Evolutionary conservation across 1,140 invertebrate species (phyloP).

Genomic region (Anastrepha obliqua): DNA sequence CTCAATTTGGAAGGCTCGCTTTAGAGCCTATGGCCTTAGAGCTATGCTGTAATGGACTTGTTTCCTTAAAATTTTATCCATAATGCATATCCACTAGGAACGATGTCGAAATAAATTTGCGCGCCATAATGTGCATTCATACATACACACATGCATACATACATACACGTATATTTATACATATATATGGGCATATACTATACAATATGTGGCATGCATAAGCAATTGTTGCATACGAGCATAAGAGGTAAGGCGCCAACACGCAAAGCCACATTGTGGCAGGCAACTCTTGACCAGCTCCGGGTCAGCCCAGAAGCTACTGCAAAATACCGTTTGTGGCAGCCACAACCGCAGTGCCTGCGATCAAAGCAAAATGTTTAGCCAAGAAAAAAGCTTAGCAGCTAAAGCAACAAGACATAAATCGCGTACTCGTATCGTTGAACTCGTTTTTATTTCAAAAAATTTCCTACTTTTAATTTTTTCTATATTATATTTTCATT

Average conservation of each 20-base stretch:
- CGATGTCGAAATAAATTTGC: too few species aligned
- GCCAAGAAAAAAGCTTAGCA: not conserved
- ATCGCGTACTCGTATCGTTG: not conserved
- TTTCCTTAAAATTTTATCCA: too few species aligned
- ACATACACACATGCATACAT: too few species aligned
- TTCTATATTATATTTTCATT: too few species aligned
- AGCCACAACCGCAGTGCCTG: not conserved
- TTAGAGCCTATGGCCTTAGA: too few species aligned
- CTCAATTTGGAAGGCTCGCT: too few species aligned
- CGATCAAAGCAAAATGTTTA: not conserved
- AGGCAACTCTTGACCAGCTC: slow-evolving; percentile 15
- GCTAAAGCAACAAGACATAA: not conserved
- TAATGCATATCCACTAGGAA: too few species aligned
- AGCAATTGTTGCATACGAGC: not conserved
- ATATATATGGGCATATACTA: too few species aligned
- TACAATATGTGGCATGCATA: too few species aligned
- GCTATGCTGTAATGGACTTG: too few species aligned
- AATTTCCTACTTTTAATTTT: not conserved
- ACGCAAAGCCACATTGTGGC: not conserved
- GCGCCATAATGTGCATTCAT: too few species aligned
- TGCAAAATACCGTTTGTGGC: not conserved
- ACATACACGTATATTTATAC: too few species aligned
- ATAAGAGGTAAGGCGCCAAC: not conserved
- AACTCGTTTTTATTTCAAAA: slow-evolving; percentile 26
- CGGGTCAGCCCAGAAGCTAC: not conserved